Evolutionary conservation across 1,140 invertebrate genomes (phyloP), one percentile per base, ranked within the genome.

Genomic region (Cyclargus thomasi): DNA sequence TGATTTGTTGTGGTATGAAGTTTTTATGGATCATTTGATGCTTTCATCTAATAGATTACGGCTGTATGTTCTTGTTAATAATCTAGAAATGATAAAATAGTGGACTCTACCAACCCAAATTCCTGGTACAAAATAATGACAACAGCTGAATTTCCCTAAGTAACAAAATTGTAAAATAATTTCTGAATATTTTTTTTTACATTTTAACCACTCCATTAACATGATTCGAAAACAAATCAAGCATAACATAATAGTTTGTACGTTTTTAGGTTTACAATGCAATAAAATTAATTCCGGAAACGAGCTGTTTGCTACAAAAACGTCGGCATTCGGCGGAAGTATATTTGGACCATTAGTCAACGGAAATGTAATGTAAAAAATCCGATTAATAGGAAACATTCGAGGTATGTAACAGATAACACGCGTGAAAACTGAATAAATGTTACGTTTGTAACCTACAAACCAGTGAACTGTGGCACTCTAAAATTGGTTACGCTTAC

Each of bases 321-420:
- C 39, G 14, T 47, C 39, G 39, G 39, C 2, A 47, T 47, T 8
- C 39, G 53, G 17, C 10, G 55, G 55, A 59, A 59, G 55, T 59
- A 59, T 59, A 20, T 59, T 59, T 59, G 55, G 55, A 20, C 21
- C 55, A 59, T 18, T 59, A 59, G 55, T 21, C 55, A 55, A 20
- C 55, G 55, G 55, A 59, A 59, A 21, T 59, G n/a, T 17, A 55
- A n/a, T n/a, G 53, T 55, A 16, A 11, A n/a, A 59, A 59, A 59
- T 59, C 55, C 55, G 55, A 18, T 59, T 18, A 59, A 59, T 59
- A 18, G 55, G 55, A 59, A 59, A 59, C 18, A 59, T 20, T 59
- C 18, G 2, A 29, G 21, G 17, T 59, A 17, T 47, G 39, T 47
- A 47, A 47, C 14, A 47, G 39, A 47, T 47, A 14, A 47, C 39